Percentiles rank a stretch among this genome's conserved stretches.
These are phyloP conservation scores for Empis livida DNA, from an alignment of 2,888 invertebrate species.

Conservation along the genomic window DNA sequence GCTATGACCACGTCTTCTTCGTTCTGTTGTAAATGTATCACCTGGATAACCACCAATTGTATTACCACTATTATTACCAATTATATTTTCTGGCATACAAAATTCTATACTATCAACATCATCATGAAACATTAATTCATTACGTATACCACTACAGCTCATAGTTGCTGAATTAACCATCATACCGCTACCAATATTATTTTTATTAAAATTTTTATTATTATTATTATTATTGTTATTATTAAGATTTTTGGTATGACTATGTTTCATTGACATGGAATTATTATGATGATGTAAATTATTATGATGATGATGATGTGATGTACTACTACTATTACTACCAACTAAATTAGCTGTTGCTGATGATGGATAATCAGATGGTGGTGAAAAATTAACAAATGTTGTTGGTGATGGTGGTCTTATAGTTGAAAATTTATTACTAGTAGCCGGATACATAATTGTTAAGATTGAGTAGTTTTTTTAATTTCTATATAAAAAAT, in stretches of 20 bases:
- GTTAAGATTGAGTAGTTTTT: background rate
- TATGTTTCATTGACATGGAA: constrained; percentile 9
- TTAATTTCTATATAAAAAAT: too few relatives aligned
- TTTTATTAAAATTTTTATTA: background rate
- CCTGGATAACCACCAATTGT: constrained; percentile 14
- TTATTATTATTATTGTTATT: background rate
- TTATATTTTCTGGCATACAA: constrained; percentile 26
- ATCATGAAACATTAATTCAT: constrained; percentile 31
- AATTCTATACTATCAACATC: constrained; percentile 35
- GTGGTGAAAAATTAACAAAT: constrained; percentile 61
- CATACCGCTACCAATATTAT: constrained; percentile 10
- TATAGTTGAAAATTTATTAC: constrained; percentile 25
- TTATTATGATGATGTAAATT: background rate
- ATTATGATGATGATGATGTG: constrained; percentile 21
- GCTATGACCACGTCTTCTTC: constrained; percentile 28
- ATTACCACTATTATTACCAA: constrained; percentile 21
- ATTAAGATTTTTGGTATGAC: background rate
- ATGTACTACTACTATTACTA: too few relatives aligned
- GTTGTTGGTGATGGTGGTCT: constrained; percentile 35
- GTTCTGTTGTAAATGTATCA: constrained; percentile 27
- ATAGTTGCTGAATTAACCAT: constrained; percentile 19
- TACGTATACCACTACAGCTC: constrained; percentile 17
- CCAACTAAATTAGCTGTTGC: constrained; percentile 4
- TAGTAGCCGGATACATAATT: constrained; percentile 28
- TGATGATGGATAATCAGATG: constrained; percentile 56